Evolutionary conservation across 2,113 vertebrate species (phyloP).

Genomic region (Gavia stellata): DNA sequence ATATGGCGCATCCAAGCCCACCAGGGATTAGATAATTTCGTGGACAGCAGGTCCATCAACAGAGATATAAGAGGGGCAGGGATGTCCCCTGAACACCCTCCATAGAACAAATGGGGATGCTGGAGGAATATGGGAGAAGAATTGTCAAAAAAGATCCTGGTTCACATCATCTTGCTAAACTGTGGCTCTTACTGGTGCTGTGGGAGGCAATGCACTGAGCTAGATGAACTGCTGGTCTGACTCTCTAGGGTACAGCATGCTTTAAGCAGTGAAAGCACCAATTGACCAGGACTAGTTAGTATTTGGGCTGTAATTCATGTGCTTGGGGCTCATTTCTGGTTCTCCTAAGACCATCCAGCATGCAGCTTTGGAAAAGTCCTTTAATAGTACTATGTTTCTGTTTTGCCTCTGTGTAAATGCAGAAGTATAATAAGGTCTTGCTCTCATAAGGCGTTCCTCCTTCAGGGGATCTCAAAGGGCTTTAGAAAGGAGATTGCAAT

Average conservation of each 20-base stretch:
- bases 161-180: background rate
- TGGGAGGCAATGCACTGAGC: background rate
- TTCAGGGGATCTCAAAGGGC: background rate
- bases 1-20: background rate
- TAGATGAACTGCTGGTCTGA: background rate
- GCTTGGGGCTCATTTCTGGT: background rate
- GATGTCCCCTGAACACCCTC: background rate
- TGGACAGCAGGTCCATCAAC: background rate
- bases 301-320: background rate
- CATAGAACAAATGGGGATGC: background rate
- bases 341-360: background rate
- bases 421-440: background rate
- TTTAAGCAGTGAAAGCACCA: background rate
- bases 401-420: background rate
- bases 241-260: background rate
- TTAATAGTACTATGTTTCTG: background rate
- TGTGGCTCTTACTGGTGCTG: background rate
- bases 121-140: background rate
- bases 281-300: background rate
- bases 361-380: background rate
- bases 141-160: background rate
- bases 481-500: background rate
- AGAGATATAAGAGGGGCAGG: background rate
- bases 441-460: background rate
- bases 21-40: background rate